Base-by-base conservation (phyloP, 2,113 vertebrate genomes). In the Uria lomvia region DNA sequence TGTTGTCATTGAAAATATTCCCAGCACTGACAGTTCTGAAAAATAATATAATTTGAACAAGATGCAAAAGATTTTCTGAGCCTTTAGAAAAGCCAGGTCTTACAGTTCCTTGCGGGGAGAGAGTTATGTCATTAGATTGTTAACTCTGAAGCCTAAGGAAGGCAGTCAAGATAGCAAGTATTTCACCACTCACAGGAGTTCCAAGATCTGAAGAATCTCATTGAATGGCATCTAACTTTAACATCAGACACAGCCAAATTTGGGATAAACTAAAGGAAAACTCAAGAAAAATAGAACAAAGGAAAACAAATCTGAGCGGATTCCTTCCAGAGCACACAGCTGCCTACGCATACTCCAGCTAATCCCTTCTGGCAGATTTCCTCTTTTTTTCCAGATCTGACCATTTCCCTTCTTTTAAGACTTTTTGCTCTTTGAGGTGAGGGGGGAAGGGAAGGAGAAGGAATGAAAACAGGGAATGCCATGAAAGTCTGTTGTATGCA, bases 121-220 rank as follows among this genome's bases (percentile, higher is more conserved):
- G 32, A 91, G 38, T 56, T n/a, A 9, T 21, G 3, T 47, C 45
- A 14, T 32, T 70, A 45, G 58, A 12, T 38, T 88, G 73, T 82
- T 96, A 91, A 94, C 80, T 91, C 83, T 90, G 84, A 63, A 96
- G 62, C 42, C 58, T 50, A 29, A 90, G 63, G 81, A 62, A 76
- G 58, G 12, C 74, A 83, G 26, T 55, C 42, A 49, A 73, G 26
- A 8, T 45, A 68, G 63, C 50, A 81, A 56, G n/a, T 60, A 53
- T 87, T 94, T 82, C 29, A 45, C 8, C 52, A 76, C 21, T 32
- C 38, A 43, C n/a, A 80, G 47, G 50, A 58, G 24, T 7, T 81
- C 26, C 30, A 56, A 32, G 53, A 65, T 68, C 60, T 49, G 47
- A 53, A 75, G 56, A 65, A 56, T 72, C 24, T 73, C 45, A 15